Conservation (phyloP, 2,888 invertebrate genomes). For the Heteropelma amictum region DNA sequence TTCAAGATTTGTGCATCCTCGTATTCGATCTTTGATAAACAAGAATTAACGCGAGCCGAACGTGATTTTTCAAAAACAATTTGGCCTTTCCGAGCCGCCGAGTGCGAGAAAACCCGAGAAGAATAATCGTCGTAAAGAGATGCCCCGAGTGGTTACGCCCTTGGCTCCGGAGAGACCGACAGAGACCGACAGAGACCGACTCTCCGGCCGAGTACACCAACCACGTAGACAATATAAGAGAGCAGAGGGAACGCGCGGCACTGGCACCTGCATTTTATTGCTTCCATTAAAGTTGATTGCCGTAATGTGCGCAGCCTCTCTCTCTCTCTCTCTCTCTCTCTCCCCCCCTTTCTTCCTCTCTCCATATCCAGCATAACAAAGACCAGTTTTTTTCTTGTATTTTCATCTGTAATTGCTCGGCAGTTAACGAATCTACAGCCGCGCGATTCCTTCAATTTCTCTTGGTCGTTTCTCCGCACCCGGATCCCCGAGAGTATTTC, state of each 20-base stretch:
- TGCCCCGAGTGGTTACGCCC: constrained; percentile 50
- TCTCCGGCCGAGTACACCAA: no score
- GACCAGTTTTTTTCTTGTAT: constrained; percentile 58
- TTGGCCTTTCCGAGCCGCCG: not conserved
- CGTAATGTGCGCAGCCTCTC: constrained; percentile 59
- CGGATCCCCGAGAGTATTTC: constrained; percentile 4
- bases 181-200: no score
- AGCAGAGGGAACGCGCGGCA: constrained; percentile 58
- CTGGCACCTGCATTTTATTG: constrained; percentile 70
- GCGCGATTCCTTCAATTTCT: constrained; percentile 55
- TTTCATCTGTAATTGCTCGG: constrained; percentile 60
- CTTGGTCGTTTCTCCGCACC: constrained; percentile 34
- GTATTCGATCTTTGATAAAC: no score
- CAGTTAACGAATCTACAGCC: constrained; percentile 62
- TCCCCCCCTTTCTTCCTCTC: not conserved
- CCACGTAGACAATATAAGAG: not conserved
- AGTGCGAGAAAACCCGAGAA: no score
- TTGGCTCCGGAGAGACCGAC: no score
- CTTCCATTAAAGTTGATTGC: constrained; percentile 71
- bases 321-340: not conserved
- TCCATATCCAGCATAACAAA: constrained; percentile 62
- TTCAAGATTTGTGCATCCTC: no score
- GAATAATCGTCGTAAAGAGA: not conserved
- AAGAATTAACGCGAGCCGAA: no score
- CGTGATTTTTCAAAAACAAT: not conserved